Conservation (phyloP, 2,888 invertebrate genomes). For the Nemoura dubitans region DNA sequence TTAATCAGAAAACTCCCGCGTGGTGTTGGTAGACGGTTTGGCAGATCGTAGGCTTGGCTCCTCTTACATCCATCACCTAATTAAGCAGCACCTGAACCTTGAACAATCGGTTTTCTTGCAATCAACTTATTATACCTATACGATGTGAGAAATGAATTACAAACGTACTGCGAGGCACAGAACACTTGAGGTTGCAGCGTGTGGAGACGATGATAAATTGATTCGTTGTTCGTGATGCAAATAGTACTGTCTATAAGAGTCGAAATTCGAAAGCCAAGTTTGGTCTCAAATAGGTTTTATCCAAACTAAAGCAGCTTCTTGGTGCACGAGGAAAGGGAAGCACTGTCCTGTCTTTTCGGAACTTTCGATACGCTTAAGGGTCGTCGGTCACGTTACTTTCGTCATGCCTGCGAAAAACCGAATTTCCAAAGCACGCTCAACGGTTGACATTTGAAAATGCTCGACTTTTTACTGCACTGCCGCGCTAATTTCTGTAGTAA, state of each 20-base stretch:
- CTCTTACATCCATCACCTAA: background rate
- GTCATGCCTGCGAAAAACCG: background rate
- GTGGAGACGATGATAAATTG: background rate
- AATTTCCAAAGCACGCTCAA: no score
- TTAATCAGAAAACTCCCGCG: background rate
- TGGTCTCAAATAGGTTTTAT: constrained; percentile 25
- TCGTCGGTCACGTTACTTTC: background rate
- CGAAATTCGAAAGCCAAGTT: background rate
- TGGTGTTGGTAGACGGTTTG: background rate
- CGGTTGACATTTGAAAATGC: background rate
- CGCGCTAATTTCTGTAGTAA: background rate
- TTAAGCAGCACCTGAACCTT: background rate
- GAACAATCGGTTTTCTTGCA: background rate
- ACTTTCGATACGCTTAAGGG: background rate
- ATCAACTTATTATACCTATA: background rate
- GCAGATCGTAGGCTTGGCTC: background rate
- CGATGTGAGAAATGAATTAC: background rate
- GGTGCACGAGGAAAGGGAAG: background rate
- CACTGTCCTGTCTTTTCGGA: background rate
- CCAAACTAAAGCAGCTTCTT: constrained; percentile 25
- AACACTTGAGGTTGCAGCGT: background rate
- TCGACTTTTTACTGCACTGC: background rate
- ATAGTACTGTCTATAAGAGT: no score
- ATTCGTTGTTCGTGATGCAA: background rate
- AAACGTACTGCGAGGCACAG: background rate